These are phyloP conservation scores for Uloborus diversus DNA, from an alignment of 1,140 invertebrate genomes.

Conservation along the genomic window DNA sequence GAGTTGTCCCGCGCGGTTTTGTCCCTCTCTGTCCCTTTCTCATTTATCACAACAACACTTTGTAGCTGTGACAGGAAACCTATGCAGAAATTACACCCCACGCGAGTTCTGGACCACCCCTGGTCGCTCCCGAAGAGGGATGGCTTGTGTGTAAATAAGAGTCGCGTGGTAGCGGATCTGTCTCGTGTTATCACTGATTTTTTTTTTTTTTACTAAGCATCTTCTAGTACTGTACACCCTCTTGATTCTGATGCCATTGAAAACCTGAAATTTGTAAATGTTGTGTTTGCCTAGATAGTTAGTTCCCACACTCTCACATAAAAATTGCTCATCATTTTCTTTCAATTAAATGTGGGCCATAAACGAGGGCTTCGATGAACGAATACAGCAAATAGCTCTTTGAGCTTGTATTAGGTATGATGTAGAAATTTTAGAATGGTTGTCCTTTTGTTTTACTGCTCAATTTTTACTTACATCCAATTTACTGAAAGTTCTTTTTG, in stretches of 20 bases:
- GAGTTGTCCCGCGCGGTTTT: slow-evolving; percentile 8
- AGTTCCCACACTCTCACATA: too few relatives aligned
- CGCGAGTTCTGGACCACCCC: not conserved
- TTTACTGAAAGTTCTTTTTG: too few relatives aligned
- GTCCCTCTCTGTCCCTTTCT: slow-evolving; percentile 32
- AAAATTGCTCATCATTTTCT: too few relatives aligned
- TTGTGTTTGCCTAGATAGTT: too few relatives aligned
- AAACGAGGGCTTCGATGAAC: too few relatives aligned
- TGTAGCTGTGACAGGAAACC: slow-evolving; percentile 15
- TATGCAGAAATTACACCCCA: slow-evolving; percentile 33
- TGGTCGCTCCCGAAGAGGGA: not conserved
- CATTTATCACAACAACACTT: slow-evolving; percentile 41
- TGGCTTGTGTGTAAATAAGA: not conserved
- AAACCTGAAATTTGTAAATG: not conserved
- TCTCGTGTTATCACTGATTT: not conserved
- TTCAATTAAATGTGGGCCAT: too few relatives aligned
- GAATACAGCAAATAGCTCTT: too few relatives aligned
- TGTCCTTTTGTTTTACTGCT: too few relatives aligned
- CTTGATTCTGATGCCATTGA: not conserved
- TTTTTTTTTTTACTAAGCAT: not conserved
- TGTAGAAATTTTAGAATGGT: too few relatives aligned
- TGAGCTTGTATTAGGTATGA: too few relatives aligned
- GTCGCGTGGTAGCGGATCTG: not conserved
- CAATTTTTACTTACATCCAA: too few relatives aligned
- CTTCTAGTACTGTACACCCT: not conserved